phyloP scores from a whole-genome alignment of 2,797 vertebrate genomes.

The Pseudomugil tenellus region DNA sequence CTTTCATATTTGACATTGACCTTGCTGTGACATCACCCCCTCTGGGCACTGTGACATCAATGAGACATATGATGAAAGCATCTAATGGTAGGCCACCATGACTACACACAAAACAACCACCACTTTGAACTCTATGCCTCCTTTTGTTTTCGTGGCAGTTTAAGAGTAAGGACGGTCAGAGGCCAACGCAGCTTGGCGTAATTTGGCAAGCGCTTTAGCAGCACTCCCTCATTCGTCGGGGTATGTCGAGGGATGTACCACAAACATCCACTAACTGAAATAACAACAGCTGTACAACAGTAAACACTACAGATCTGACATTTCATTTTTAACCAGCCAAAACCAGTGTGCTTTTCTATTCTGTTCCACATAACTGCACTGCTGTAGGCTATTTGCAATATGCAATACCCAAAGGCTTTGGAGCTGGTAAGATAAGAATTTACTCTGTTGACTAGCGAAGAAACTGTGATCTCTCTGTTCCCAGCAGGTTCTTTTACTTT shows the following conservation, averaged over 20 bases:
- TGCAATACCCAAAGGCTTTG: slow-evolving; percentile 79
- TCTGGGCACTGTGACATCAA: slow-evolving; percentile 69
- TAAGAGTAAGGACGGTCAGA: slow-evolving; percentile 67
- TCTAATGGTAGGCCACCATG: slow-evolving; percentile 76
- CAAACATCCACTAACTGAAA: slow-evolving; percentile 78
- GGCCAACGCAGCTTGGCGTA: slow-evolving; percentile 53
- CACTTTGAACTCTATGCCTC: slow-evolving; percentile 68
- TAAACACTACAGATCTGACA: slow-evolving; percentile 71
- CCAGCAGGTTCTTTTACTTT: slow-evolving; percentile 62
- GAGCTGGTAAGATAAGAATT: slow-evolving; percentile 63
- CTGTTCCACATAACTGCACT: slow-evolving; percentile 68
- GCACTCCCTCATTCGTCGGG: slow-evolving; percentile 61
- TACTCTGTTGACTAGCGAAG: slow-evolving; percentile 56
- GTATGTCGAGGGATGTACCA: slow-evolving; percentile 58
- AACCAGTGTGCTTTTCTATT: slow-evolving; percentile 60
- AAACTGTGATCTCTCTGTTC: slow-evolving; percentile 72
- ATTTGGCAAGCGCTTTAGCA: slow-evolving; percentile 72
- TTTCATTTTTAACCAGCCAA: slow-evolving; percentile 69
- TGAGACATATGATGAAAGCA: slow-evolving; percentile 77
- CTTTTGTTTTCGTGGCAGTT: slow-evolving; percentile 72
- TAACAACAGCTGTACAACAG: slow-evolving; percentile 80
- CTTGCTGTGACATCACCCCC: slow-evolving; percentile 77
- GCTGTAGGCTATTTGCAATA: slow-evolving; percentile 78
- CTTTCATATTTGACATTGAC: slow-evolving; percentile 81
- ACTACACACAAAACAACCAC: slow-evolving; percentile 76